Evolutionary conservation across 2,113 vertebrate species (phyloP).

Genomic region (Hippocampus mohnikei): DNA sequence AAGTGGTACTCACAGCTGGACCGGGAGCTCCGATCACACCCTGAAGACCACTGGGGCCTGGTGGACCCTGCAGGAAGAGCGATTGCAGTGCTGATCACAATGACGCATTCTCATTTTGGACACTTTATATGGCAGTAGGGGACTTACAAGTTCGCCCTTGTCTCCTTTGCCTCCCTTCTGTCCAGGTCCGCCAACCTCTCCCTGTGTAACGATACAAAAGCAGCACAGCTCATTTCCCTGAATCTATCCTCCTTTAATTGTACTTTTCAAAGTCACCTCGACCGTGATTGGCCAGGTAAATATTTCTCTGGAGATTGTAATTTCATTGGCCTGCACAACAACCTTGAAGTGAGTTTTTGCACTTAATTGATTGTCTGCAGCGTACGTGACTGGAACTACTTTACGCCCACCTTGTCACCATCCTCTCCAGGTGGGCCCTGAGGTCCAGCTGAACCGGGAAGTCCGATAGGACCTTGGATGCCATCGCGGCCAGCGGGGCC

Average conservation of each 20-base stretch:
- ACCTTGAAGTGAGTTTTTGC: conserved; percentile 57
- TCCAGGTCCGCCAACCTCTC: conserved; percentile 93
- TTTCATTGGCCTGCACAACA: conserved; percentile 57
- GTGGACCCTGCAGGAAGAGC: conserved; percentile 80
- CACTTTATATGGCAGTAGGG: background rate
- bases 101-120: background rate
- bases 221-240: conserved; percentile 35
- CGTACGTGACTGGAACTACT: conserved; percentile 43
- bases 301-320: conserved; percentile 59
- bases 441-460: conserved; percentile 91
- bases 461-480: conserved; percentile 93
- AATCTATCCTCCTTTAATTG: conserved; percentile 18
- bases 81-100: background rate
- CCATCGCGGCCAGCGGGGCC: conserved; percentile 95
- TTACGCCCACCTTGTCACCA: conserved; percentile 86
- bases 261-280: conserved; percentile 56
- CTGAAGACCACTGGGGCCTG: conserved; percentile 87
- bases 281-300: conserved; percentile 39
- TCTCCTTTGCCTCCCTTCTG: conserved; percentile 96
- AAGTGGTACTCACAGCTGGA: conserved; percentile 86
- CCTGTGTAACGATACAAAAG: conserved; percentile 71
- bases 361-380: conserved; percentile 67
- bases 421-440: conserved; percentile 97
- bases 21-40: conserved; percentile 93
- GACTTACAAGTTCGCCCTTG: conserved; percentile 94